Evolutionary conservation across 2,113 vertebrate genomes (phyloP).

Genomic region (Saguinus midas): DNA sequence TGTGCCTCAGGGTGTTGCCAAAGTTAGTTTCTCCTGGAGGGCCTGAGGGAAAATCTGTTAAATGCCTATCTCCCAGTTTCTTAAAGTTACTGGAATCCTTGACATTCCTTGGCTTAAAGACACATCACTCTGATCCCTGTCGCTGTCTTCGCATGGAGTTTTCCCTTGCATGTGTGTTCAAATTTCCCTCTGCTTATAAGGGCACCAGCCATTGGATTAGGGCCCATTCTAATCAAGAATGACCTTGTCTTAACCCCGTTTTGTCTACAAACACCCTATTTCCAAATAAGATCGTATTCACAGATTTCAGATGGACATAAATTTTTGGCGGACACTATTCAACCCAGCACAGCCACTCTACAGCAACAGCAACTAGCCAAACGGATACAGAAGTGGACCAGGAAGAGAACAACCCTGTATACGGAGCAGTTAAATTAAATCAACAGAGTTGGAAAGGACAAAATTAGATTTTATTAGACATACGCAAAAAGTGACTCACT

Average conservation of each 20-base stretch:
- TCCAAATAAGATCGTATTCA: background rate
- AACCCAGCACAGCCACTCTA: background rate
- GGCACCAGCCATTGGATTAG: background rate
- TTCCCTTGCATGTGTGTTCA: background rate
- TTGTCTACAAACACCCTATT: background rate
- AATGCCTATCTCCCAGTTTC: background rate
- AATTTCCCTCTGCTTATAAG: background rate
- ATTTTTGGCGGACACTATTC: background rate
- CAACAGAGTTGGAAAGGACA: background rate
- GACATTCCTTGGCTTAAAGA: no score
- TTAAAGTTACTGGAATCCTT: background rate
- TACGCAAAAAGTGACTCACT: background rate
- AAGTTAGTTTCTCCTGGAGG: background rate
- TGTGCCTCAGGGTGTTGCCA: background rate
- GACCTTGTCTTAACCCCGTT: background rate
- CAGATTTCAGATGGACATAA: background rate
- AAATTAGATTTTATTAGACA: background rate
- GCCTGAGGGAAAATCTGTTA: fast-evolving
- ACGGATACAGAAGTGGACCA: background rate
- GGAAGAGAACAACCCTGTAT: background rate
- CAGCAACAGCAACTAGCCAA: background rate
- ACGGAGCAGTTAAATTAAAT: background rate
- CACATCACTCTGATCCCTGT: background rate
- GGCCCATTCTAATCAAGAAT: background rate
- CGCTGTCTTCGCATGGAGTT: background rate